Conservation (phyloP, 2,113 vertebrate genomes). For the Brachypteracias leptosomus region DNA sequence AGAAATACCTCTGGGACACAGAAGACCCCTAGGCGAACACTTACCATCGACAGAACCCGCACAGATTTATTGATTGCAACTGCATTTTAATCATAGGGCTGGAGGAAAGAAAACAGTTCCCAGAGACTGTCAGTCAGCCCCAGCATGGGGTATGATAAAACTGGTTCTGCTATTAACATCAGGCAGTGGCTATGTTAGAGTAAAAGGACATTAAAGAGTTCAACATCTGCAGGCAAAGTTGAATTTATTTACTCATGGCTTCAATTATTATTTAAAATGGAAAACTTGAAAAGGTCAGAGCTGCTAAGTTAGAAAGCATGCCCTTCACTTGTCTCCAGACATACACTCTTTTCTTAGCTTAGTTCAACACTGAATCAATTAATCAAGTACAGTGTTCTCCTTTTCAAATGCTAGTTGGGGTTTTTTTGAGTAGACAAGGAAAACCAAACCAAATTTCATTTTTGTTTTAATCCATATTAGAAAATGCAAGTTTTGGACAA, state of each 20-base stretch:
- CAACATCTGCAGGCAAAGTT: conserved; percentile 49
- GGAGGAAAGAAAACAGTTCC: conserved; percentile 29
- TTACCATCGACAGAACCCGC: background rate
- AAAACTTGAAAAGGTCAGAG: conserved; percentile 64
- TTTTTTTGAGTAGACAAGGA: background rate
- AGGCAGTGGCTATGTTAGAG: background rate
- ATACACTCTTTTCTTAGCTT: background rate
- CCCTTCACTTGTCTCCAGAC: conserved; percentile 48
- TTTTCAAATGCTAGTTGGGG: conserved; percentile 1
- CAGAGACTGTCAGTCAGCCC: conserved; percentile 4
- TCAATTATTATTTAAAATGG: conserved; percentile 65
- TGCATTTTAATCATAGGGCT: conserved; percentile 29
- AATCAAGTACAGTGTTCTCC: background rate
- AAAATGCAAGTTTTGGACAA: background rate
- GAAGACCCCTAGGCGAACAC: background rate
- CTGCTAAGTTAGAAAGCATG: conserved; percentile 33
- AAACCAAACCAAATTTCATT: background rate
- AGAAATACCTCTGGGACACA: background rate
- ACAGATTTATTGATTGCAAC: conserved; percentile 19
- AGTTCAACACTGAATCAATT: conserved; percentile 23
- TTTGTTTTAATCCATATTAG: background rate
- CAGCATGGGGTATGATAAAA: background rate
- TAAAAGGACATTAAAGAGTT: conserved; percentile 38
- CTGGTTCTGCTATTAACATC: background rate
- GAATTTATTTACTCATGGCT: conserved; percentile 56